These are phyloP conservation scores for Hemaris fuciformis DNA, from an alignment of 2,888 invertebrate genomes.

Conservation along the genomic window DNA sequence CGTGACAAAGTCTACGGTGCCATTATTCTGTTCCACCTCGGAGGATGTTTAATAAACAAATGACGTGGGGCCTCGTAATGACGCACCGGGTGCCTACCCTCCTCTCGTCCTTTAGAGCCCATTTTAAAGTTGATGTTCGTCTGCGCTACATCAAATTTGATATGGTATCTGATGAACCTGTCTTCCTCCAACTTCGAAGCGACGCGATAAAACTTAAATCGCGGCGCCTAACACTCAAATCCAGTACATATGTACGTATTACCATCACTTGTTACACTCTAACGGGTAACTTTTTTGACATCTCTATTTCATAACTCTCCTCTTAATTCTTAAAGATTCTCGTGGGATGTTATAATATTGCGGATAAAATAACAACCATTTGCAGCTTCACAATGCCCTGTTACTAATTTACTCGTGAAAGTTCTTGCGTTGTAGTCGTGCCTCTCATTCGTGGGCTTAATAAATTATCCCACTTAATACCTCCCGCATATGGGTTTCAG, in stretches of 20 bases:
- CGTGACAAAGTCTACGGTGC: slow-evolving; percentile 74
- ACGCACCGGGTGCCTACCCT: slow-evolving; percentile 57
- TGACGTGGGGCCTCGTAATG: slow-evolving; percentile 74
- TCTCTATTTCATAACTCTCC: slow-evolving; percentile 36
- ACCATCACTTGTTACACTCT: background rate
- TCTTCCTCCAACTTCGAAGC: slow-evolving; percentile 7
- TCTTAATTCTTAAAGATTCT: slow-evolving; percentile 42
- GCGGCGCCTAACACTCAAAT: slow-evolving; percentile 11
- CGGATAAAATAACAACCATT: slow-evolving; percentile 59
- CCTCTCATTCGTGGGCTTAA: slow-evolving; percentile 56
- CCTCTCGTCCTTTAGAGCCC: slow-evolving; percentile 53
- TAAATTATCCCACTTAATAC: slow-evolving; percentile 54
- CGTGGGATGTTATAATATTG: slow-evolving; percentile 51
- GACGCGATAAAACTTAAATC: slow-evolving; percentile 15
- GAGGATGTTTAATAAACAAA: slow-evolving; percentile 79
- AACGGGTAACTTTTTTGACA: slow-evolving; percentile 13
- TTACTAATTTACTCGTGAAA: slow-evolving; percentile 66
- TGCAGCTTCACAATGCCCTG: slow-evolving; percentile 48
- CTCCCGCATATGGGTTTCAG: slow-evolving; percentile 48
- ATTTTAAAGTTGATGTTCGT: slow-evolving; percentile 58
- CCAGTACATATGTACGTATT: background rate
- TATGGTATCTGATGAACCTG: slow-evolving; percentile 38
- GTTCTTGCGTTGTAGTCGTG: slow-evolving; percentile 58
- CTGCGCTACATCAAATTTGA: slow-evolving; percentile 40
- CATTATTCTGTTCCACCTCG: slow-evolving; percentile 78